A percentile compares a stretch with the other conserved stretches of the same genome.
Conservation (phyloP, 2,888 invertebrate genomes). For the Scaptodrosophila latifasciaeformis region DNA sequence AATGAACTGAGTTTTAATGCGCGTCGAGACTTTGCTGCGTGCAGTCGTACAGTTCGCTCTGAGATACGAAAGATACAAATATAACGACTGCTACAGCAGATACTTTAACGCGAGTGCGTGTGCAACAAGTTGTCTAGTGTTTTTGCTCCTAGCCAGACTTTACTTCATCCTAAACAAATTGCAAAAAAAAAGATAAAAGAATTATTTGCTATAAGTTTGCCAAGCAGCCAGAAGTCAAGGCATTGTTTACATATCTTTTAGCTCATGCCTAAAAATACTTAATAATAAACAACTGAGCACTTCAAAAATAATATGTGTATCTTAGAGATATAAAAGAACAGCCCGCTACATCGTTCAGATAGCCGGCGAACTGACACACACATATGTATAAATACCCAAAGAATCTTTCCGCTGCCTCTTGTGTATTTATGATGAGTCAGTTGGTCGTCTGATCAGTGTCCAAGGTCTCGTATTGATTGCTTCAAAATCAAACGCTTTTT, state of each 20-base stretch:
- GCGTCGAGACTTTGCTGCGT: constrained; percentile 58
- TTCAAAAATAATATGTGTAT: constrained; percentile 18
- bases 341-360: constrained; percentile 4
- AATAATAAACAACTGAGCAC: constrained; percentile 7
- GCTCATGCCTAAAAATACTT: constrained; percentile 59
- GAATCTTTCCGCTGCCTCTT: too few species aligned
- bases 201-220: too few species aligned
- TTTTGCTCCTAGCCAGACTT: too few species aligned
- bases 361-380: constrained; percentile 16
- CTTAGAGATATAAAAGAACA: constrained; percentile 21
- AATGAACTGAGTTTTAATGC: constrained; percentile 61
- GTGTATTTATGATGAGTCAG: constrained; percentile 32
- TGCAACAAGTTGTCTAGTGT: background rate
- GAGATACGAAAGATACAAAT: constrained; percentile 13
- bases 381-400: too few species aligned
- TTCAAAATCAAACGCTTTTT: constrained; percentile 18
- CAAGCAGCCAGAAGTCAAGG: too few species aligned
- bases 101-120: constrained; percentile 15
- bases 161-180: too few species aligned
- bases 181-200: too few species aligned
- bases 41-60: constrained; percentile 54
- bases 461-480: constrained; percentile 26
- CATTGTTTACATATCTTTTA: constrained; percentile 12
- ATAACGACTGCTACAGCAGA: too few species aligned
- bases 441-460: constrained; percentile 8